Evolutionary conservation across 1,140 invertebrate genomes (phyloP), one percentile per base, ranked within the genome.

Genomic region (Asbolus verrucosus): DNA sequence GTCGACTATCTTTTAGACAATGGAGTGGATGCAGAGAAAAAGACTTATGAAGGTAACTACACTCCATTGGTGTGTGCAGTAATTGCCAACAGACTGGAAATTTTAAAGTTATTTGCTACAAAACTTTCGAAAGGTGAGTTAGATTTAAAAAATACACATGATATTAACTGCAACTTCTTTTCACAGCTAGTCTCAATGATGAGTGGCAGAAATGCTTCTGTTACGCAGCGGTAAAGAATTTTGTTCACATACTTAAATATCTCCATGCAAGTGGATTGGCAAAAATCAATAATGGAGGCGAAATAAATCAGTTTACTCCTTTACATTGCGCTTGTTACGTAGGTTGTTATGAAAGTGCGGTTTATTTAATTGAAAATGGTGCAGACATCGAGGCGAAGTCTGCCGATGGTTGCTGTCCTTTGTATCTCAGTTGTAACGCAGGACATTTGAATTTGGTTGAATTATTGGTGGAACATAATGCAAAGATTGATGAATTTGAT

Each of bases 351-450:
- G 31, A 65, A 14, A 41, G 61, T 21, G 67, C 67, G 6, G 19
- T 59, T 43, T 31, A 70, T 15, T 33, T 76, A 6, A 16, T 74
- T 2, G 59, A 71, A n/a, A 39, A 71, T 62, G 65, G 66, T 27
- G 69, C 71, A 27, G 38, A 71, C 63, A n/a, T 71, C 6, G 60
- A 70, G 15, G 59, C 18, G 11, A 0, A n/a, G 8, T 9, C 27
- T 14, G 11, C 11, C 4, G 18, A 62, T 36, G 59, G 31, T 62
- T 0, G n/a, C 16, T 24, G 5, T 30, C 59, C 59, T 27, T 5
- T 62, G 8, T 39, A 19, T 36, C 14, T 38, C n/a, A n/a, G n/a
- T n/a, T 14, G 30, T 31, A 9, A 2, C 30, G 3, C 1, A 16
- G 30, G 30, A 15, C 27, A 36, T 19, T 2, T 62, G 1, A 31